Base-by-base conservation (phyloP, 2,113 vertebrate genomes). In the Amphilophus citrinellus region DNA sequence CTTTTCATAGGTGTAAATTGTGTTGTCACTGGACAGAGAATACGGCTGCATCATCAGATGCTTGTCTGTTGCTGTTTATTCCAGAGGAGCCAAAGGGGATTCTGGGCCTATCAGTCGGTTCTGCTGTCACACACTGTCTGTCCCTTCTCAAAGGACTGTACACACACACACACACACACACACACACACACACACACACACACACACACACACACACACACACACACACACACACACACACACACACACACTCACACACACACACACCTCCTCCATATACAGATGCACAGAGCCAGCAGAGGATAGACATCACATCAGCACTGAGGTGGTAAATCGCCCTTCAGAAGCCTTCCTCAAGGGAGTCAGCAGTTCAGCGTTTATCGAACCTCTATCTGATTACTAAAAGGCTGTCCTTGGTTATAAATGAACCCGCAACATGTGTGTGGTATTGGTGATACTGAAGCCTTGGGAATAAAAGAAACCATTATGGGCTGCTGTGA, bases 381-480 rank as follows among this genome's bases (percentile, higher is more conserved):
- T 94, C 86, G 90, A 95, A 86, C 90, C 84, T 53, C 93, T 93
- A 95, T 94, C 93, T 94, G 94, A 95, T 95, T 93, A 94, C 94
- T 92, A 90, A 94, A 93, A 93, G 92, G 90, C 91, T 91, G 91
- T 92, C 91, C 83, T 82, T 62, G 32, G 90, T 94, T 91, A 94
- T 88, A 94, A 91, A 95, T 92, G 93, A 92, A 92, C 80, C 91
- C 24, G 6, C 88, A 87, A 94, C 90, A 90, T 83, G 85, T 85
- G 91, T 90, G 89, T 87, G 91, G 66, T 90, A 47, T 87, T n/a
- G 80, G 85, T 27, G 61, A 61, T 22, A 24, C 57, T 1, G 15
- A 68, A 83, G 79, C 86, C 83, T 58, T 76, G 90, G 89, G 89
- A 84, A 84, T 60, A 82, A 85, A 88, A 92, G 77, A 27, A 2